These are phyloP conservation scores for Drosophila orena DNA, from an alignment of 1,140 invertebrate species.

Conservation along the genomic window DNA sequence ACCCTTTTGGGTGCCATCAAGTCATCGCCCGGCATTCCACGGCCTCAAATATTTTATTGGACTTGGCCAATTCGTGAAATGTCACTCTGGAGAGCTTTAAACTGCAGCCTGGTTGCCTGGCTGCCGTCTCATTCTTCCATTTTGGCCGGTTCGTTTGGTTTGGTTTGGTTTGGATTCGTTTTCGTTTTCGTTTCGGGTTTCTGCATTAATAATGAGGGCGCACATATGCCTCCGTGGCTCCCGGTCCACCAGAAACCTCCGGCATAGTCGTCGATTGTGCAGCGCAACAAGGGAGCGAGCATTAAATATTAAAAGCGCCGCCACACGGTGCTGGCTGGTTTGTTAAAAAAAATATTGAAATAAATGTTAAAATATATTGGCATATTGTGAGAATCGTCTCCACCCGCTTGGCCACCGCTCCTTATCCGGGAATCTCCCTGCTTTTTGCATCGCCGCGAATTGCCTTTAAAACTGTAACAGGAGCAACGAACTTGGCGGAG, in stretches of 20 bases:
- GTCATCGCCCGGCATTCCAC: slow-evolving; percentile 9
- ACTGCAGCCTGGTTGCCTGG: slow-evolving; percentile 26
- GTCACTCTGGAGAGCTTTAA: slow-evolving; percentile 84
- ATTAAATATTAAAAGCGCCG: slow-evolving; percentile 82
- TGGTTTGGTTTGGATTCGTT: slow-evolving; percentile 33
- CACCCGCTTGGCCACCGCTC: slow-evolving; percentile 9
- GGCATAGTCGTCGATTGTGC: slow-evolving; percentile 22
- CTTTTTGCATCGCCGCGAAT: slow-evolving; percentile 43
- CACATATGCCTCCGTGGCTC: slow-evolving; percentile 55
- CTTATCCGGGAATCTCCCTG: not conserved
- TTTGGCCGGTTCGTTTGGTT: slow-evolving; percentile 13
- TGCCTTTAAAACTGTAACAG: slow-evolving; percentile 74
- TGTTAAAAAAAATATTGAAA: slow-evolving; percentile 83
- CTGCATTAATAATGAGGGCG: slow-evolving; percentile 79
- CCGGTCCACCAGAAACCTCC: not conserved
- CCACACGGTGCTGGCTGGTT: slow-evolving; percentile 60
- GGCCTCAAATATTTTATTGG: slow-evolving; percentile 70
- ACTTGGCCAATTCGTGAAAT: slow-evolving; percentile 82
- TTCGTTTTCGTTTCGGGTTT: slow-evolving; percentile 49
- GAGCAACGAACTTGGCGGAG: not conserved
- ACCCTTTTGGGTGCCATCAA: slow-evolving; percentile 72
- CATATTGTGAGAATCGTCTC: slow-evolving; percentile 70
- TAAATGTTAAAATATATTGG: slow-evolving; percentile 84
- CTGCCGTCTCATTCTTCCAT: slow-evolving; percentile 14
- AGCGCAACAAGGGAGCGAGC: slow-evolving; percentile 54